A percentile compares a stretch with the other conserved stretches of the same genome.
These are phyloP conservation scores for Yponomeuta malinellus DNA, from an alignment of 2,888 invertebrate species.

Conservation along the genomic window DNA sequence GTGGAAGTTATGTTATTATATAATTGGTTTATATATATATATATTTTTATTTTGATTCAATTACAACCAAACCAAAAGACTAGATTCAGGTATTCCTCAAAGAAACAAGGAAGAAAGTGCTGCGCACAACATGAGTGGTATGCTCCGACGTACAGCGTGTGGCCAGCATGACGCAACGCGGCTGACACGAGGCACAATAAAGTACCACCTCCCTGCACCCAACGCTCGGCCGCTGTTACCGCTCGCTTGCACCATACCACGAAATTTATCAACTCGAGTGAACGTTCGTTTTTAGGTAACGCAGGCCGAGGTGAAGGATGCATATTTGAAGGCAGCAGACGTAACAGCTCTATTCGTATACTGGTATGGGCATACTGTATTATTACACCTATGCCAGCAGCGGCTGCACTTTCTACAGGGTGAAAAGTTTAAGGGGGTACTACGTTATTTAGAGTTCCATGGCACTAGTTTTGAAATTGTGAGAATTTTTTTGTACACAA, in stretches of 20 bases:
- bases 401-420: too few relatives aligned
- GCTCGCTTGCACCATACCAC: background rate
- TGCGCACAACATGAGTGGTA: background rate
- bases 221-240: background rate
- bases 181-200: background rate
- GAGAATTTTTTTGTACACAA: too few relatives aligned
- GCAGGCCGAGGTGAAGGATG: background rate
- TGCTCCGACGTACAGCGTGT: background rate
- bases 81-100: background rate
- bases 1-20: too few relatives aligned
- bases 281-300: conserved; percentile 1
- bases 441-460: too few relatives aligned
- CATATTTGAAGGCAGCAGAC: background rate
- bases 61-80: too few relatives aligned
- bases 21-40: too few relatives aligned
- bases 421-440: too few relatives aligned
- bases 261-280: background rate
- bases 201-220: conserved; percentile 1
- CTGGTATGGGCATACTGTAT: too few relatives aligned
- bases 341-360: background rate
- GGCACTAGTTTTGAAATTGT: too few relatives aligned
- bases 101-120: background rate
- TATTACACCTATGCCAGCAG: too few relatives aligned
- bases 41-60: too few relatives aligned
- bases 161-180: background rate